Evolutionary conservation across 2,113 vertebrate species (phyloP), one percentile per base, ranked within the genome.

Genomic region (Oreotragus oreotragus): DNA sequence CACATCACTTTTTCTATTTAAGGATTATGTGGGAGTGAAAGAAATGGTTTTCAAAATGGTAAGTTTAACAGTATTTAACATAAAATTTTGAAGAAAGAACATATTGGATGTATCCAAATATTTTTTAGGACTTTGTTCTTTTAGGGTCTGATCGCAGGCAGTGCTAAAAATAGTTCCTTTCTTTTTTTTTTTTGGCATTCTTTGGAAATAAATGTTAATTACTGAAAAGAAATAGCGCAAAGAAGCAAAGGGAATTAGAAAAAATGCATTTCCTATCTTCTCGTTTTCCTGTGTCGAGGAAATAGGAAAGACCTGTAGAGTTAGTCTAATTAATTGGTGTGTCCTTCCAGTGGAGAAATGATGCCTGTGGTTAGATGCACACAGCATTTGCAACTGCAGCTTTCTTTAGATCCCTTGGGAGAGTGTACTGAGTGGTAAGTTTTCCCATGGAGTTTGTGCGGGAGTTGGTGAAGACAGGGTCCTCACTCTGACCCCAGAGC

Each of bases 191-290:
- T 3, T 21, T 15, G 2, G 3, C 17, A 2, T 64, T 14, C 19
- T 0, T 27, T 36, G 7, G 7, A 21, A 16, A 33, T 28, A 3
- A 23, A 45, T 9, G 4, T 1, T 6, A 3, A 27, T 39, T 14
- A 25, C 60, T 3, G 6, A 60, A 19, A n/a, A 11, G 6, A 30
- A 2, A 7, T 9, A 27, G 10, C 0, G 0, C 10, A 2, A 7
- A 13, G 13, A 30, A 33, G 13, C 13, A 10, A 30, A 21, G 28
- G 27, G 0, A 25, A 2, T 30, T 10, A 2, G 4, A 19, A 21
- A 5, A 2, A 1, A 0, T 7, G 14, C 23, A 23, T 1, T 2
- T 64, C 1, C 0, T 49, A 0, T 27, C 0, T 45, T 21, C 4
- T 49, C 2, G 0, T 45, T 25, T 5, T 3, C 13, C 9, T 55